These are phyloP conservation scores for Diarsia rubi DNA, from an alignment of 2,888 invertebrate genomes.

Conservation along the genomic window DNA sequence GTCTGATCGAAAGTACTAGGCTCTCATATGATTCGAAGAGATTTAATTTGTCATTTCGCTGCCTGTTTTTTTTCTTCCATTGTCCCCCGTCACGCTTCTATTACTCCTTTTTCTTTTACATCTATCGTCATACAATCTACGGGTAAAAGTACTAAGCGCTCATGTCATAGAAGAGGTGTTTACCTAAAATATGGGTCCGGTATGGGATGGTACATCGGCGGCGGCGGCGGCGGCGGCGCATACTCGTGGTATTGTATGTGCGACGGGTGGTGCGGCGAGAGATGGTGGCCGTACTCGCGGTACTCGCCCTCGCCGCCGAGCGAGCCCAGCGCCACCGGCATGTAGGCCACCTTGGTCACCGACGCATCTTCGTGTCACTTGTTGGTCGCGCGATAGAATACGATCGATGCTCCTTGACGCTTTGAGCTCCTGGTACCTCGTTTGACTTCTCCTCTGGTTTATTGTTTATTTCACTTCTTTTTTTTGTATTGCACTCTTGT, in stretches of 20 bases:
- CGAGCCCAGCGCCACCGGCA: conserved; percentile 92
- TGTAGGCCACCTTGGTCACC: conserved; percentile 93
- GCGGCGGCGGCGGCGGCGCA: conserved; percentile 91
- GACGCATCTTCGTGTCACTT: conserved; percentile 81
- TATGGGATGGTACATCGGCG: conserved; percentile 85
- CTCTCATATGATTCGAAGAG: background rate
- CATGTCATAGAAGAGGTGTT: conserved; percentile 43
- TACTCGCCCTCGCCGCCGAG: conserved; percentile 92
- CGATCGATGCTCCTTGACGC: conserved; percentile 36
- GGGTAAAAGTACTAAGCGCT: background rate
- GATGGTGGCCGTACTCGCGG: conserved; percentile 87
- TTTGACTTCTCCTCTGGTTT: conserved; percentile 20
- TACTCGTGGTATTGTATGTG: conserved; percentile 89
- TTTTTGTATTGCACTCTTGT: conserved; percentile 17
- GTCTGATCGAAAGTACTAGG: background rate
- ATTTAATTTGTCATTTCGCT: too few relatives aligned
- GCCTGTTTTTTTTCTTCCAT: too few relatives aligned
- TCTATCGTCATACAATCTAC: background rate
- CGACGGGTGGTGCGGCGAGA: conserved; percentile 88
- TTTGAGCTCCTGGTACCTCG: conserved; percentile 72
- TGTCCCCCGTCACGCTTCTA: too few relatives aligned
- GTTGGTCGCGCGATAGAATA: conserved; percentile 31
- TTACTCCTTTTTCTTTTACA: too few relatives aligned
- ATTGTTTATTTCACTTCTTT: conserved; percentile 7
- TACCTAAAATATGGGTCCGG: conserved; percentile 89